phyloP scores from a whole-genome alignment of 2,797 vertebrate species.

The Eutrigla gurnardus region DNA sequence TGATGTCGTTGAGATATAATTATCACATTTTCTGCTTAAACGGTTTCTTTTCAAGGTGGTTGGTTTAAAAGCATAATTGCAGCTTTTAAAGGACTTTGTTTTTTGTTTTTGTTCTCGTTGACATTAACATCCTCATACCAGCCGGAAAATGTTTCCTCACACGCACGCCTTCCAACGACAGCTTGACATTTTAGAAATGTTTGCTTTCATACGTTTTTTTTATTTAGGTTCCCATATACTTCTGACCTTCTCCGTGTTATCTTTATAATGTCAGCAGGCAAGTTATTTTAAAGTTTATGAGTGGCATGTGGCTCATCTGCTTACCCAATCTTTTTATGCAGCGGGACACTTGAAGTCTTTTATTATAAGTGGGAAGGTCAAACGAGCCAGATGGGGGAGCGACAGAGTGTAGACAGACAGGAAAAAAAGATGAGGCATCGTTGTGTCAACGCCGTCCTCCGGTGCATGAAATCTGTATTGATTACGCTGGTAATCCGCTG shows the following conservation, averaged over 20 bases:
- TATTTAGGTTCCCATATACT: conserved; percentile 56
- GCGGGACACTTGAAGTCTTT: conserved; percentile 56
- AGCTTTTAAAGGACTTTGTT: conserved; percentile 50
- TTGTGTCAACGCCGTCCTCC: conserved; percentile 28
- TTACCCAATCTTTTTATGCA: conserved; percentile 52
- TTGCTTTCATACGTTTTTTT: conserved; percentile 62
- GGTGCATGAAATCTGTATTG: conserved; percentile 18
- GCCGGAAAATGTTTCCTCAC: conserved; percentile 19
- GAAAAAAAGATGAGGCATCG: conserved; percentile 18
- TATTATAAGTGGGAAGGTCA: conserved; percentile 67
- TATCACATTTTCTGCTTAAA: conserved; percentile 13
- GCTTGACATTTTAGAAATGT: conserved; percentile 71
- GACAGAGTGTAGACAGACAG: conserved; percentile 28
- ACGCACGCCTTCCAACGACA: conserved; percentile 4
- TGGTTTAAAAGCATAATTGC: conserved; percentile 24
- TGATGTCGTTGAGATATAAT: neutral
- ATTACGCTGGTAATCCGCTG: conserved; percentile 30
- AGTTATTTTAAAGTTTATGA: conserved; percentile 72
- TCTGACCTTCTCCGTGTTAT: conserved; percentile 67
- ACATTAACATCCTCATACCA: conserved; percentile 35
- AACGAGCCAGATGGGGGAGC: conserved; percentile 56
- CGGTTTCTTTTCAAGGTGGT: neutral
- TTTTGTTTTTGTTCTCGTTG: conserved; percentile 17
- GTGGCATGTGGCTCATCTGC: conserved; percentile 67
- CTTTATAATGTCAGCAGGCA: conserved; percentile 72